A percentile compares a stretch with the other conserved stretches of the same genome.
These are phyloP conservation scores for Platorchestia sp. DNA, from an alignment of 1,140 invertebrate genomes.

Conservation along the genomic window DNA sequence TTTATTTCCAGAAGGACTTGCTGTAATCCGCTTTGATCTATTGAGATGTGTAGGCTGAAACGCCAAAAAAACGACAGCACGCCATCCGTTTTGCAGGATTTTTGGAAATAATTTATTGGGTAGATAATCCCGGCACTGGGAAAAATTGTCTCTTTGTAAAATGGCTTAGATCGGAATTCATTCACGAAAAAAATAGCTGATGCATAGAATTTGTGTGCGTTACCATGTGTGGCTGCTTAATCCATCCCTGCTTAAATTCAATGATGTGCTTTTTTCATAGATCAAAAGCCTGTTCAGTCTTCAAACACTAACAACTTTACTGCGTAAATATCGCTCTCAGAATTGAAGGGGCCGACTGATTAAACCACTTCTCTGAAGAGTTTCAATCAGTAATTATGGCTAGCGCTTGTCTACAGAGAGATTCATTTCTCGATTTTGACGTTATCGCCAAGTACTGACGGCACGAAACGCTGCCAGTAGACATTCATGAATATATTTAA, in stretches of 20 bases:
- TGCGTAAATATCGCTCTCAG: neutral
- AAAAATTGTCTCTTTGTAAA: neutral
- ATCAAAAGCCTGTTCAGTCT: neutral
- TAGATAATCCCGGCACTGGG: neutral
- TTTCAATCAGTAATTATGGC: neutral
- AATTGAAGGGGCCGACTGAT: neutral
- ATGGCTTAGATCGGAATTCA: neutral
- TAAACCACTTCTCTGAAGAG: neutral
- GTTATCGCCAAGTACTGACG: too few relatives aligned
- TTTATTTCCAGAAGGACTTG: slow-evolving; percentile 40
- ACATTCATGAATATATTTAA: too few relatives aligned
- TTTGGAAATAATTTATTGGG: neutral
- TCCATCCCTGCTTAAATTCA: too few relatives aligned
- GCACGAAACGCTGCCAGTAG: too few relatives aligned
- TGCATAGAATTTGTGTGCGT: neutral
- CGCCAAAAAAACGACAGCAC: neutral
- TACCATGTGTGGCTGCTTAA: neutral
- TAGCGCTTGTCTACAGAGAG: too few relatives aligned
- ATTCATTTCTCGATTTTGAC: too few relatives aligned
- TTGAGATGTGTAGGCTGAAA: slow-evolving; percentile 39
- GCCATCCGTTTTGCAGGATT: neutral
- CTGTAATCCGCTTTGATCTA: slow-evolving; percentile 44
- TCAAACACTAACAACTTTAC: neutral
- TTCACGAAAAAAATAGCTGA: neutral
- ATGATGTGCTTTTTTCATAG: neutral